A percentile compares a stretch with the other conserved stretches of the same genome.
Evolutionary conservation across 2,888 invertebrate genomes (phyloP).

Genomic region (Tiliacea aurago): DNA sequence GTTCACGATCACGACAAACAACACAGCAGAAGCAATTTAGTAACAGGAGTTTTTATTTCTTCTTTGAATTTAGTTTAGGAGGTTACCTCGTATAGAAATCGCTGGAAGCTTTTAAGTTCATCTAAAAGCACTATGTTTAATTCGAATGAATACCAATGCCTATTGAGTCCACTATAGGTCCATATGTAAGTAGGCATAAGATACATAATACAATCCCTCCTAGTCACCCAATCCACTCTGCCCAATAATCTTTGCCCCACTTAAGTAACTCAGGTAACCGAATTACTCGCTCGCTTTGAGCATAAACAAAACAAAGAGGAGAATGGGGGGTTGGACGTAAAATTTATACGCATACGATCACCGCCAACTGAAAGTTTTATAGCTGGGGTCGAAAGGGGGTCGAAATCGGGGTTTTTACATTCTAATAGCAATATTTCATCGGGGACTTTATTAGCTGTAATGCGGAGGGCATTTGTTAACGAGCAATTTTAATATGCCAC

Average conservation of each 20-base stretch:
- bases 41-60: too few species aligned
- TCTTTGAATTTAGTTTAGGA: too few species aligned
- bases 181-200: not conserved
- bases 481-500: constrained; percentile 74
- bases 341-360: constrained; percentile 82
- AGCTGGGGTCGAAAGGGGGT: constrained; percentile 65
- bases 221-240: constrained; percentile 27
- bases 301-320: constrained; percentile 78
- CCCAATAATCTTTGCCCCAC: constrained; percentile 60
- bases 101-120: too few species aligned
- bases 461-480: constrained; percentile 82
- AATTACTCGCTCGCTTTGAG: constrained; percentile 75
- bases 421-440: constrained; percentile 84
- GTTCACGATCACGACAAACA: too few species aligned
- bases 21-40: too few species aligned
- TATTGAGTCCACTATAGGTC: too few species aligned
- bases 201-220: not conserved
- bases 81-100: too few species aligned
- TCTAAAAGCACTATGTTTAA: too few species aligned
- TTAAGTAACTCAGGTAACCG: constrained; percentile 78
- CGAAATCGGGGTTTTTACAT: constrained; percentile 80
- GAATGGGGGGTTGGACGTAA: constrained; percentile 71
- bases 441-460: constrained; percentile 85
- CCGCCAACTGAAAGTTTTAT: constrained; percentile 84
- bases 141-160: too few species aligned